Base-by-base conservation (phyloP, 2,113 vertebrate genomes). In the Xyliphius kryptos region DNA sequence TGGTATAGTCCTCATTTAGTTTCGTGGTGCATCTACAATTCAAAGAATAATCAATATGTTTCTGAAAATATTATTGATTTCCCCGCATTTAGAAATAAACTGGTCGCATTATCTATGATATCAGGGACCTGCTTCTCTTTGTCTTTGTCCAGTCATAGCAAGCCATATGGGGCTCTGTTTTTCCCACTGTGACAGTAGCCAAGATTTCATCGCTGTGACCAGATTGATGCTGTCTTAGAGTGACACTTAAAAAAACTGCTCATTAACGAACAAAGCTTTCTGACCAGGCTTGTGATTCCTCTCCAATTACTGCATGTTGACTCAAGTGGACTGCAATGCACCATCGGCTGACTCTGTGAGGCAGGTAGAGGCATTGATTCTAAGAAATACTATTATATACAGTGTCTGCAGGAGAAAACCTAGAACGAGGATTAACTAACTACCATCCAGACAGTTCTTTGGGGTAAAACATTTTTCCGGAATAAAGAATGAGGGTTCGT, bases 181-280 rank as follows among this genome's bases (percentile, higher is more conserved):
- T 72, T 61, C 9, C n/a, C 26, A 32, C 37, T 16, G 56, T 37
- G 52, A 2, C 1, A 40, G 14, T 65, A 21, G 32, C 21, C 48
- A 56, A 46, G 38, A 59, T 74, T 57, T 71, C 38, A 56, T 62
- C 53, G 26, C 51, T 17, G 47, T 19, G 58, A 68, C 54, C 38
- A 36, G 68, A 62, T 74, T 65, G 56, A 68, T 74, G 46, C 20
- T 56, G 56, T 60, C 68, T 61, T 47, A 17, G 36, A 67, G 61
- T 56, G 68, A 54, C 61, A 48, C 56, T 64, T 56, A 65, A 65
- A 74, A 66, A 74, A 74, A 43, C 55, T 47, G 61, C 65, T 70
- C 61, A 49, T 68, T 74, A 65, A 65, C 41, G 15, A n/a, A n/a
- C n/a, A n/a, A n/a, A 15, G 15, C 46, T 61, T 70, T 11, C 14